Conservation (phyloP, 2,888 invertebrate species). For the Luffia ferchaultella region DNA sequence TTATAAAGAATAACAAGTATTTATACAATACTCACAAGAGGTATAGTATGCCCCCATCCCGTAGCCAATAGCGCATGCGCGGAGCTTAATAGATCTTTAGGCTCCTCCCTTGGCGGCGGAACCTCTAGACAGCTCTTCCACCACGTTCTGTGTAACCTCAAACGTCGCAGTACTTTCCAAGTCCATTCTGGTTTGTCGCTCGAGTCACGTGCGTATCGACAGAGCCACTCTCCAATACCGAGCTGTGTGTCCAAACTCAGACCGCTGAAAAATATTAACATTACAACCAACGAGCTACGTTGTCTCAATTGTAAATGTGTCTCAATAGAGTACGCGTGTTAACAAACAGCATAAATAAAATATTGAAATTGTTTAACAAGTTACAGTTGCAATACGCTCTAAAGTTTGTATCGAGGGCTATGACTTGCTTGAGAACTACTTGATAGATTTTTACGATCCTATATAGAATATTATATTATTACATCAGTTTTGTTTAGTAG, state of each 20-base stretch:
- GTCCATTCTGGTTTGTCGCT: slow-evolving; percentile 28
- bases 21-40: slow-evolving; percentile 31
- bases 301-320: too few relatives aligned
- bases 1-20: too few relatives aligned
- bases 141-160: slow-evolving; percentile 34
- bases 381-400: too few relatives aligned
- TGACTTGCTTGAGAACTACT: too few relatives aligned
- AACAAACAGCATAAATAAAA: too few relatives aligned
- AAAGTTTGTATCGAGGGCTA: too few relatives aligned
- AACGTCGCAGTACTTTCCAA: slow-evolving; percentile 32
- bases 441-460: too few relatives aligned
- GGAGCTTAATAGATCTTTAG: slow-evolving; percentile 23
- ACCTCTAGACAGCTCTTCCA: slow-evolving; percentile 29
- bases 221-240: slow-evolving; percentile 33
- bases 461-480: too few relatives aligned
- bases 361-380: too few relatives aligned
- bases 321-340: too few relatives aligned
- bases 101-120: slow-evolving; percentile 24
- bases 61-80: slow-evolving; percentile 35
- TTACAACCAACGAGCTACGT: too few relatives aligned
- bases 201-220: slow-evolving; percentile 13
- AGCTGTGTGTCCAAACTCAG: slow-evolving; percentile 36
- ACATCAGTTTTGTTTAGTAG: too few relatives aligned
- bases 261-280: slow-evolving; percentile 32
- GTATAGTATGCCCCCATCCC: slow-evolving; percentile 50